phyloP scores from a whole-genome alignment of 2,113 vertebrate species.

The Pyxicephalus adspersus region DNA sequence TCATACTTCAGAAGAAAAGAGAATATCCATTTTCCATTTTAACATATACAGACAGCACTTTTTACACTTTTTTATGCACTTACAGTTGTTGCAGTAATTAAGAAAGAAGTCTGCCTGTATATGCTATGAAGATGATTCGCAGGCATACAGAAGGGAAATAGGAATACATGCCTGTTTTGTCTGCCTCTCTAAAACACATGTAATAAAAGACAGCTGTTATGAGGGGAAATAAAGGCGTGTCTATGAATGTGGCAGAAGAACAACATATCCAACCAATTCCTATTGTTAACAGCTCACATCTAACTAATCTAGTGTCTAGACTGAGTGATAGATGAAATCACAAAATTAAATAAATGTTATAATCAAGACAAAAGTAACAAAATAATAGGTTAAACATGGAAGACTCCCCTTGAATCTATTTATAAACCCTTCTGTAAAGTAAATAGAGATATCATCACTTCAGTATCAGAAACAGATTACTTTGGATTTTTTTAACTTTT shows the following conservation, averaged over 20 bases:
- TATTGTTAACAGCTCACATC: not conserved
- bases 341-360: no score
- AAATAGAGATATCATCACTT: no score
- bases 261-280: conserved; percentile 4
- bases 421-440: no score
- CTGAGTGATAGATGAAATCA: no score
- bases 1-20: not conserved
- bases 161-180: conserved; percentile 34
- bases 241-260: conserved; percentile 8
- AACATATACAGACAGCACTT: conserved; percentile 4
- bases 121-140: conserved; percentile 24
- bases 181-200: conserved; percentile 8
- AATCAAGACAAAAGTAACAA: no score
- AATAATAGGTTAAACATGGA: no score
- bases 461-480: no score
- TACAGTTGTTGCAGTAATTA: conserved; percentile 20
- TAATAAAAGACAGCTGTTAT: conserved; percentile 51
- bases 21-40: not conserved
- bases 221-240: conserved; percentile 21
- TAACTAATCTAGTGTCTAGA: not conserved
- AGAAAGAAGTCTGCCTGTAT: conserved; percentile 26
- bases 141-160: conserved; percentile 27
- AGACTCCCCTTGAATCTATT: no score
- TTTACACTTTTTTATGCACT: not conserved
- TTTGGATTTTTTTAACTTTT: no score